Evolutionary conservation across 2,888 invertebrate species (phyloP).

Genomic region (Acholoe squamosa): DNA sequence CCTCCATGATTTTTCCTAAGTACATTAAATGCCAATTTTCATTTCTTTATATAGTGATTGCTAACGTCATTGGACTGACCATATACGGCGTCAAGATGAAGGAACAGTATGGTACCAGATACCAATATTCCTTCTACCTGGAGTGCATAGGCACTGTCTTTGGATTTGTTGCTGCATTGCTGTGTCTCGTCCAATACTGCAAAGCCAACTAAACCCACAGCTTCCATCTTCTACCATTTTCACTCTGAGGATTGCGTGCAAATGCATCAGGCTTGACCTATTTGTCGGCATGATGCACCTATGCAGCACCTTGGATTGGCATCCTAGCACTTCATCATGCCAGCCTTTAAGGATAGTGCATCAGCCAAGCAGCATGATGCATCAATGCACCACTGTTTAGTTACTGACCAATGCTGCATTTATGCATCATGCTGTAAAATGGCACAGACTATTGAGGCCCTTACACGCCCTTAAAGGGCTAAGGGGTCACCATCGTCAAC

Average conservation of each 20-base stretch:
- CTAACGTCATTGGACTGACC: conserved; percentile 44
- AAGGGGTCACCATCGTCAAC: too few species aligned
- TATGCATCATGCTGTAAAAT: too few species aligned
- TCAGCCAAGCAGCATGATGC: not conserved
- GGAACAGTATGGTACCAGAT: not conserved
- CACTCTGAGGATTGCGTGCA: not conserved
- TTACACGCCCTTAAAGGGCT: too few species aligned
- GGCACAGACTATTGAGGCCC: too few species aligned
- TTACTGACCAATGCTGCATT: too few species aligned
- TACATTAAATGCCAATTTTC: too few species aligned
- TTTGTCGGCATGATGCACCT: not conserved
- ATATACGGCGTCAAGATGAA: conserved; percentile 35
- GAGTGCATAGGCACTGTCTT: conserved; percentile 42
- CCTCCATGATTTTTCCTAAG: too few species aligned
- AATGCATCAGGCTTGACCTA: not conserved
- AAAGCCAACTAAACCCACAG: conserved; percentile 7
- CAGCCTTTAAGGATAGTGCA: not conserved
- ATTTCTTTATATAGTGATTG: not conserved
- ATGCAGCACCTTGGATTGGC: not conserved
- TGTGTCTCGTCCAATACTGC: conserved; percentile 57
- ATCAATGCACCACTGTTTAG: not conserved
- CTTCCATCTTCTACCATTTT: not conserved
- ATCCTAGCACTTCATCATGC: not conserved
- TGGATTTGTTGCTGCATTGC: not conserved
- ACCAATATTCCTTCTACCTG: conserved; percentile 40